Evolutionary conservation across 2,113 vertebrate genomes (phyloP).

Genomic region (Vicugna pacos): DNA sequence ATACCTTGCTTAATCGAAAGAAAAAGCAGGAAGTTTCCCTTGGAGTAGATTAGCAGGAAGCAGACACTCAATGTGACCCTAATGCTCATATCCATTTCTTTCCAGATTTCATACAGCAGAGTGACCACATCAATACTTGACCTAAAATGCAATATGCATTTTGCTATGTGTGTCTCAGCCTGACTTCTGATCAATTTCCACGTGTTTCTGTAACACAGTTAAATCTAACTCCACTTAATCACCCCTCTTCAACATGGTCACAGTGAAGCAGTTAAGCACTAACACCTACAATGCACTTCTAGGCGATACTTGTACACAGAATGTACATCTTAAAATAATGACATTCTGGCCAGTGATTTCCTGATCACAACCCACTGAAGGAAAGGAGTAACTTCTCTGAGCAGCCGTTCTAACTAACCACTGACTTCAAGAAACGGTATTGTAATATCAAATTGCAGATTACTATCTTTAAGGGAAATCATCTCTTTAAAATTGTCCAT

Average conservation of each 20-base stretch:
- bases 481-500: slow-evolving; percentile 65
- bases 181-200: slow-evolving; percentile 3
- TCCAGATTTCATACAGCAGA: background rate
- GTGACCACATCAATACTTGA: background rate
- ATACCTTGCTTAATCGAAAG: background rate
- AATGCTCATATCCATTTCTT: background rate
- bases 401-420: slow-evolving; percentile 83
- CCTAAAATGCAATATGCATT: background rate
- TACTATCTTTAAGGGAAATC: slow-evolving; percentile 39
- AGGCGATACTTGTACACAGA: background rate
- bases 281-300: background rate
- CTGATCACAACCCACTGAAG: slow-evolving; percentile 78
- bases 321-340: slow-evolving; percentile 31
- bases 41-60: background rate
- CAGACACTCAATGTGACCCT: background rate
- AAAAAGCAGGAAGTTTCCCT: background rate
- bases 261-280: background rate
- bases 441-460: slow-evolving; percentile 84
- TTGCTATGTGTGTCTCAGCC: background rate
- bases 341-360: background rate
- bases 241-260: background rate
- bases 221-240: slow-evolving; percentile 18
- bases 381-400: slow-evolving; percentile 87
- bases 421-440: slow-evolving; percentile 80
- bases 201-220: background rate